Evolutionary conservation across 2,113 vertebrate species (phyloP).

Genomic region (Peromyscus californicus): DNA sequence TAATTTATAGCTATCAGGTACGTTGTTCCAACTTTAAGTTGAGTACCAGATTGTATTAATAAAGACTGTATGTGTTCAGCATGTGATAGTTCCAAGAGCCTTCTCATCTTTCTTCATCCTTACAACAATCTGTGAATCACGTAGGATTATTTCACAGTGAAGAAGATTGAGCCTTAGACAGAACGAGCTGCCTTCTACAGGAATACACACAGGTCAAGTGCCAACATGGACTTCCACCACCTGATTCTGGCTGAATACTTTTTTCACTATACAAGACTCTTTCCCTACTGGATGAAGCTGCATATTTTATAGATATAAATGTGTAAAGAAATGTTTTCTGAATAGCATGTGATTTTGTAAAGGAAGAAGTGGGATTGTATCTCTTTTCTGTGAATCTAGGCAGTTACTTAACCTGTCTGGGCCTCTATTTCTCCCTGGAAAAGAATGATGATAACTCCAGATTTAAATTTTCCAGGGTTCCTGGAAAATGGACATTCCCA

Average conservation of each 20-base stretch:
- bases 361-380: background rate
- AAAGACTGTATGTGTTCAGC: background rate
- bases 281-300: background rate
- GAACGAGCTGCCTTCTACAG: background rate
- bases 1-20: slow-evolving; percentile 41
- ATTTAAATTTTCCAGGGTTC: background rate
- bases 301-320: background rate
- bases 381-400: background rate
- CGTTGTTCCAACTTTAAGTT: slow-evolving; percentile 46
- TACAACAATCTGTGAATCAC: background rate
- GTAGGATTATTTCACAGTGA: background rate
- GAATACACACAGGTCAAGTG: background rate
- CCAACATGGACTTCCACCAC: background rate
- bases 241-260: background rate
- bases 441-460: background rate
- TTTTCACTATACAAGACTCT: background rate
- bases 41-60: slow-evolving; percentile 34
- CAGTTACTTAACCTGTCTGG: background rate
- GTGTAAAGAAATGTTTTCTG: background rate
- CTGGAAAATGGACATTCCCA: slow-evolving; percentile 13
- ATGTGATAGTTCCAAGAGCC: background rate
- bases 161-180: background rate
- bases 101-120: background rate
- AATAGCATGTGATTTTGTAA: background rate
- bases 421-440: slow-evolving; percentile 16